These are phyloP conservation scores for Hirundo rustica DNA, from an alignment of 2,797 vertebrate species.

Conservation along the genomic window DNA sequence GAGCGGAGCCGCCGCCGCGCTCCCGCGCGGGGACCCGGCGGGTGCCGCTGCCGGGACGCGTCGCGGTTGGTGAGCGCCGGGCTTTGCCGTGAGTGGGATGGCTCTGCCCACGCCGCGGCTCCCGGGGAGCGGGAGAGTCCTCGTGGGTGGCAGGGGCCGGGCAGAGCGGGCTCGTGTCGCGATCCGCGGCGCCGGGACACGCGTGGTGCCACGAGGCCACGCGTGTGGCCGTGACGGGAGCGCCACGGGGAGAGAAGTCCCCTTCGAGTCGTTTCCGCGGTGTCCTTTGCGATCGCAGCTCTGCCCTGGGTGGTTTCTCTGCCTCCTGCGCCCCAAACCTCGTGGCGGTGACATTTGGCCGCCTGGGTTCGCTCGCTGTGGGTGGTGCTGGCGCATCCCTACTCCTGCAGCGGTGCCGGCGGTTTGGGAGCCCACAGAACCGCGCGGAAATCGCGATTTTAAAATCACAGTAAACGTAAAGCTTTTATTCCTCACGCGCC, in stretches of 20 bases:
- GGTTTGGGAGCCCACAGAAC: not conserved
- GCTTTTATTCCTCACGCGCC: not conserved
- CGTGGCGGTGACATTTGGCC: not conserved
- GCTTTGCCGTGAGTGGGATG: not conserved
- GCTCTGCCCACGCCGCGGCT: not conserved
- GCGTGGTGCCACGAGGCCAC: not conserved
- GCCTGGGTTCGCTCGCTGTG: not conserved
- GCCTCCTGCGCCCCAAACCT: not conserved
- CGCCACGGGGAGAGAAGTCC: not conserved
- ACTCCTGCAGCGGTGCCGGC: not conserved
- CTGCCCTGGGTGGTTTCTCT: not conserved
- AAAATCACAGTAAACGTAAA: not conserved
- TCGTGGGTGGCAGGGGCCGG: rapidly evolving
- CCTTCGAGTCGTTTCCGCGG: not conserved
- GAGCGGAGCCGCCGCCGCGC: not conserved
- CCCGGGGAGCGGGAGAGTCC: not conserved
- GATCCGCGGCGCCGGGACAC: not conserved
- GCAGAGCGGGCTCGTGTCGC: not conserved
- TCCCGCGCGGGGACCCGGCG: not conserved
- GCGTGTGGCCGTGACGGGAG: not conserved
- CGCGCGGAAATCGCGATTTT: not conserved
- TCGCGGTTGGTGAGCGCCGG: not conserved
- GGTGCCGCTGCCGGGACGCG: not conserved
- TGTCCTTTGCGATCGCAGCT: not conserved
- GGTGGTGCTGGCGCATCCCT: not conserved